These are phyloP conservation scores for Neoseiulus cucumeris DNA, from an alignment of 1,140 invertebrate genomes.

Conservation along the genomic window DNA sequence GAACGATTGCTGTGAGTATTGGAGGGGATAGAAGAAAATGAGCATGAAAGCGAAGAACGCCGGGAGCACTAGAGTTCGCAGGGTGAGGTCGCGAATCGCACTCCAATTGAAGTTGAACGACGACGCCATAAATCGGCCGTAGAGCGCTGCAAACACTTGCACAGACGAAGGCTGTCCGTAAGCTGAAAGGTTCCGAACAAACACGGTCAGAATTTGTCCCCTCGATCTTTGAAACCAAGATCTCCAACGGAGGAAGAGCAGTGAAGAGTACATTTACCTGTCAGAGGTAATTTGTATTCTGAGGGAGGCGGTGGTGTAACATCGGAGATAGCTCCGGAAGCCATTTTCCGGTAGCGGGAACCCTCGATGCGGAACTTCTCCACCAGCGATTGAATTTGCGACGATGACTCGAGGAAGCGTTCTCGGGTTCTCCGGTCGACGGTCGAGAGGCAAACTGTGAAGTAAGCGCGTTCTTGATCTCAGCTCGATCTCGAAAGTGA, in stretches of 20 bases:
- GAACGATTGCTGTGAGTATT: constrained; percentile 48
- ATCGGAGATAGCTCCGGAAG: constrained; percentile 18
- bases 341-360: constrained; percentile 38
- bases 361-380: constrained; percentile 74
- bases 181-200: constrained; percentile 29
- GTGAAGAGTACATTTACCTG: constrained; percentile 3
- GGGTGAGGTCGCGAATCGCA: constrained; percentile 47
- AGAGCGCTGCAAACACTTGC: constrained; percentile 44
- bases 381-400: constrained; percentile 70
- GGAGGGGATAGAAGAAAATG: constrained; percentile 47
- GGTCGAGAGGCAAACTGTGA: constrained; percentile 58
- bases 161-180: constrained; percentile 49
- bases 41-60: constrained; percentile 53
- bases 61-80: constrained; percentile 50
- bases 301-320: constrained; percentile 22
- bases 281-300: constrained; percentile 20
- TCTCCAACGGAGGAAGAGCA: background rate
- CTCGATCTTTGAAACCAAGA: background rate
- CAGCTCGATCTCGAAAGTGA: background rate
- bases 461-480: background rate
- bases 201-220: too few relatives aligned
- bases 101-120: constrained; percentile 40
- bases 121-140: constrained; percentile 18
- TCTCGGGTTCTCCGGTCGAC: constrained; percentile 69
- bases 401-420: constrained; percentile 70